Base-by-base conservation (phyloP, 1,140 invertebrate genomes). In the Aphidius ervi region DNA sequence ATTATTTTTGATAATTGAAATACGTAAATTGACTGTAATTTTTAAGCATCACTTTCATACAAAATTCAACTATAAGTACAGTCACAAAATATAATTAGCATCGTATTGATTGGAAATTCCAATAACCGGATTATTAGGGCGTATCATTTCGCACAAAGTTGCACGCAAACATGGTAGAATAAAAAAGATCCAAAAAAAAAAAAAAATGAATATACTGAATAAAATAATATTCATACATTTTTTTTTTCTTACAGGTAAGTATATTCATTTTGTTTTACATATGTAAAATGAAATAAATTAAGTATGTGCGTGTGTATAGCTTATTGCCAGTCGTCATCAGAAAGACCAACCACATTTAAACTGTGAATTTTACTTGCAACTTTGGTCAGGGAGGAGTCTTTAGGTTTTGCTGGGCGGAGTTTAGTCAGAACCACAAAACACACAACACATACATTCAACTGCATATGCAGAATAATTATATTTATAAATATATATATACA, bases 391-490 rank as follows among this genome's bases (percentile, higher is more conserved):
- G 78, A 79, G 78, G 77, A 75, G 78, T 62, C 76, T 70, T 71
- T 66, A 69, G 63, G 69, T 71, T 76, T 70, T 66, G 61, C 69
- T 80, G 78, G 78, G 78, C 78, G 78, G 77, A 78, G 78, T 77
- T 67, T 79, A 43, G 2, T 72, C 62, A 65, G 67, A 73, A 74
- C 74, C 70, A 74, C 77, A 78, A 78, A 79, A 79, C 72, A 76
- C 68, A 39, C 71, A 71, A 72, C 70, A 71, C 71, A 69, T 72
- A 70, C 61, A 73, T 69, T 62, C 58, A 43, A 10, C 9, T 43
- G 42, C 7, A 8, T 7, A 43, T 7, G 9, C 2, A 43, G 7
- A 43, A 43, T 7, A 9, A 7, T 7, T 31, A 57, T n/a, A 57
- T 9, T 45, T 23, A 56, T 20, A 56, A 16, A 23, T 9, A 53